Evolutionary conservation across 37 sponge, comb jelly and placozoan species (phyloP), one percentile per base, ranked within the genome.

Genomic region (Amphimedon queenslandica): DNA sequence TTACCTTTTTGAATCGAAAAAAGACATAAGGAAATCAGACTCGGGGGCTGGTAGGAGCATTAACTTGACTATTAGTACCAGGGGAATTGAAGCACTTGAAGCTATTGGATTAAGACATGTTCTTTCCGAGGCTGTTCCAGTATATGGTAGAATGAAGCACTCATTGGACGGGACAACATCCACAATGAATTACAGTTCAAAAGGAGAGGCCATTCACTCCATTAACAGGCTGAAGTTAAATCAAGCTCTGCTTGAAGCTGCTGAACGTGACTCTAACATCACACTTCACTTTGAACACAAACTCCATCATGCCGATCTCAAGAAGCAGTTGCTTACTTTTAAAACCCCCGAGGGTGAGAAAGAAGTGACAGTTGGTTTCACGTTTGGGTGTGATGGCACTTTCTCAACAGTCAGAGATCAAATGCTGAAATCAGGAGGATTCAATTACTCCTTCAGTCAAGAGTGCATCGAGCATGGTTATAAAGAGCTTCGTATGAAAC

Each of bases 31-130:
- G 16, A 10, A 6, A 3, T 5, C 25, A 24, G 83, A 70, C 24
- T 57, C 60, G 1, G 70, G 65, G 21, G 70, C 32, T 1, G 97
- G 97, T 11, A 37, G 86, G 3, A 93, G 94, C 66, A 90, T 96
- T 78, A 93, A 96, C 64, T 65, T 96, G 31, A 87, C 94, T 16
- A 71, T 96, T 27, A 89, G 90, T 33, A 3, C 25, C 0, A 83
- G 97, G 64, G 97, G 97, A 3, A 74, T 75, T 28, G 71, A 87
- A 39, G 88, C 94, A 1, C 84, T 96, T n/a, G 47, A 37, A 33
- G 57, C 43, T 18, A 75, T 90, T 1, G 91, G 86, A 2, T 21
- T 87, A 42, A 90, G 93, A 37, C 57, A 63, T 24, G 88, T 90
- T 11, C 32, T 90, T 0, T 65, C 28, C 5, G 64, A 16, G 18